Conservation (phyloP, 2,888 invertebrate genomes). For the Harmothoe impar region DNA sequence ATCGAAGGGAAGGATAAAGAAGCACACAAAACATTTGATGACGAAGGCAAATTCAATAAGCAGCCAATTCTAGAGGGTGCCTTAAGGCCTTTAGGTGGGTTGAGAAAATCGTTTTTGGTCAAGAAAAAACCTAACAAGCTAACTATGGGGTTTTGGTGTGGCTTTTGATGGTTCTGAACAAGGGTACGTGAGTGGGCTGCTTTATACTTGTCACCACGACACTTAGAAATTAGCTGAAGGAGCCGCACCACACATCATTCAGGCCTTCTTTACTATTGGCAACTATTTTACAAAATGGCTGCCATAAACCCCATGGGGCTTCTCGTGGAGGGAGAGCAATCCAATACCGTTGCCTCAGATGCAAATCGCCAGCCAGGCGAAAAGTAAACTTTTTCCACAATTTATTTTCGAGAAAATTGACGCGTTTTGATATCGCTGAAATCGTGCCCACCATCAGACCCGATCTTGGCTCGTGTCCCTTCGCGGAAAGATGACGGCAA, state of each 20-base stretch:
- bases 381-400: background rate
- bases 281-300: no score
- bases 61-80: conserved; percentile 41
- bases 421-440: conserved; percentile 29
- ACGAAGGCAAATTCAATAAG: conserved; percentile 50
- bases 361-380: background rate
- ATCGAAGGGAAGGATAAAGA: conserved; percentile 50
- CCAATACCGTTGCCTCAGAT: background rate
- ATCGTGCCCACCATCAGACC: background rate
- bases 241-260: no score
- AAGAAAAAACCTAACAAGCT: background rate
- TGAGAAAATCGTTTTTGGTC: background rate
- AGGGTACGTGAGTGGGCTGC: no score
- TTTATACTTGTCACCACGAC: no score
- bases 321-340: background rate
- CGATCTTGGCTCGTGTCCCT: background rate
- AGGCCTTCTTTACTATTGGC: no score
- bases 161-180: no score
- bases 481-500: background rate
- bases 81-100: background rate
- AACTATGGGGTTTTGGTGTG: background rate
- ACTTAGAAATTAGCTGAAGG: no score
- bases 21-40: conserved; percentile 44
- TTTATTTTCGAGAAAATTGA: background rate
- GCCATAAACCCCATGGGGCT: no score